phyloP scores from a whole-genome alignment of 37 sponge, comb jelly and placozoan genomes.

The Chondrosia reniformis region DNA sequence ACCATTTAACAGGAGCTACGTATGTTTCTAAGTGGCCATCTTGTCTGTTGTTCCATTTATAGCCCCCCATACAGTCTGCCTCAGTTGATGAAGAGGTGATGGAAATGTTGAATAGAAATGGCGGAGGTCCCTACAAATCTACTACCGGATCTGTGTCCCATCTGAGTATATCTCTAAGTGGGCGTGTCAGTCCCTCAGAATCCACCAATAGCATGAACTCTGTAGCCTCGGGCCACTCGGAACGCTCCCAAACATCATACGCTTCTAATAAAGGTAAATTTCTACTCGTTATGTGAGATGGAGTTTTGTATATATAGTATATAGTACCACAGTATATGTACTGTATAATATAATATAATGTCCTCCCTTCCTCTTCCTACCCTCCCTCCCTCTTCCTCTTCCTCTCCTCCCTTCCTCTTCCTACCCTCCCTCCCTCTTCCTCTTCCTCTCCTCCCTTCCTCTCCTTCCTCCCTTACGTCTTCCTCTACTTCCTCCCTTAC shows the following conservation, averaged over 20 bases:
- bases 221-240: not conserved
- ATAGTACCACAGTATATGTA: too few relatives aligned
- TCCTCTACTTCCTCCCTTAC: not conserved
- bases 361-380: not conserved
- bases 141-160: too few relatives aligned
- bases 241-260: not conserved
- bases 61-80: conserved; percentile 5
- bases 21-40: not conserved
- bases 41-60: not conserved
- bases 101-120: conserved; percentile 18
- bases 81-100: not conserved
- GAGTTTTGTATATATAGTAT: too few relatives aligned
- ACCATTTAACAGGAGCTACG: too few relatives aligned
- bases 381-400: too few relatives aligned
- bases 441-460: not conserved
- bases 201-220: conserved; percentile 14
- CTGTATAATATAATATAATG: too few relatives aligned
- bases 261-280: conserved; percentile 12
- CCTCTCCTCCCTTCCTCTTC: too few relatives aligned
- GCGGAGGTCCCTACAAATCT: too few relatives aligned
- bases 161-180: too few relatives aligned
- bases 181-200: not conserved
- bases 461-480: not conserved
- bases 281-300: too few relatives aligned
- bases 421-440: too few relatives aligned